phyloP scores from a whole-genome alignment of 2,888 invertebrate genomes.

The Cryptocephalus moraei region DNA sequence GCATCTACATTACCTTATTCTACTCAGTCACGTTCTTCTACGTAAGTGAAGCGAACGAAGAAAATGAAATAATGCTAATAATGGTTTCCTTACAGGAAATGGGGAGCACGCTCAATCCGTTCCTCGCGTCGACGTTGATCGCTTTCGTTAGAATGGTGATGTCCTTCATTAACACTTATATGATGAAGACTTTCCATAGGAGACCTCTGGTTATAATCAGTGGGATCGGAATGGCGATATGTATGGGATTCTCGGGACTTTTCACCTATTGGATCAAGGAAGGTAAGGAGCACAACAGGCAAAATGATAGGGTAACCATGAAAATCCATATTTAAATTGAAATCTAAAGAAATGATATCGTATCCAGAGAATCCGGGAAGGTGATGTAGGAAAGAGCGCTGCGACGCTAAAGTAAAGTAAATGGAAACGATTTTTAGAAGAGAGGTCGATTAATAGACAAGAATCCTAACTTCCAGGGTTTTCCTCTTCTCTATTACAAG shows the following conservation, averaged over 20 bases:
- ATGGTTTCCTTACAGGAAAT: conserved; percentile 35
- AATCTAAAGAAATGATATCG: too few species aligned
- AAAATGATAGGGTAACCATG: too few species aligned
- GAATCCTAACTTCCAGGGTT: too few species aligned
- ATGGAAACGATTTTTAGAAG: too few species aligned
- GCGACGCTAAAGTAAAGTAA: too few species aligned
- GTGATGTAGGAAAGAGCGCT: too few species aligned
- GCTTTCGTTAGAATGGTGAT: conserved; percentile 46
- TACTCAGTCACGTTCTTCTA: conserved; percentile 50
- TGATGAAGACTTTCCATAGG: conserved; percentile 43
- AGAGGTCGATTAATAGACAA: too few species aligned
- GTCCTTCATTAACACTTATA: conserved; percentile 47
- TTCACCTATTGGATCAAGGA: conserved; percentile 41
- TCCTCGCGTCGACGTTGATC: conserved; percentile 46
- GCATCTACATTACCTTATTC: conserved; percentile 51
- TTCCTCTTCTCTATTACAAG: too few species aligned
- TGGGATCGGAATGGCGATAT: conserved; percentile 44
- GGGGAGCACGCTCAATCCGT: conserved; percentile 42
- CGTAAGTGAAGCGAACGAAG: conserved; percentile 26
- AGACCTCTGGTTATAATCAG: conserved; percentile 44
- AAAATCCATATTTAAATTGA: too few species aligned
- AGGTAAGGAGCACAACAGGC: conserved; percentile 23
- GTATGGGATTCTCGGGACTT: conserved; percentile 47
- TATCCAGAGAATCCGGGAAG: too few species aligned
- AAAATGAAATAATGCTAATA: background rate